Evolutionary conservation across 2,113 vertebrate genomes (phyloP), one percentile per base, ranked within the genome.

Genomic region (Phalacrocorax brasilianus): DNA sequence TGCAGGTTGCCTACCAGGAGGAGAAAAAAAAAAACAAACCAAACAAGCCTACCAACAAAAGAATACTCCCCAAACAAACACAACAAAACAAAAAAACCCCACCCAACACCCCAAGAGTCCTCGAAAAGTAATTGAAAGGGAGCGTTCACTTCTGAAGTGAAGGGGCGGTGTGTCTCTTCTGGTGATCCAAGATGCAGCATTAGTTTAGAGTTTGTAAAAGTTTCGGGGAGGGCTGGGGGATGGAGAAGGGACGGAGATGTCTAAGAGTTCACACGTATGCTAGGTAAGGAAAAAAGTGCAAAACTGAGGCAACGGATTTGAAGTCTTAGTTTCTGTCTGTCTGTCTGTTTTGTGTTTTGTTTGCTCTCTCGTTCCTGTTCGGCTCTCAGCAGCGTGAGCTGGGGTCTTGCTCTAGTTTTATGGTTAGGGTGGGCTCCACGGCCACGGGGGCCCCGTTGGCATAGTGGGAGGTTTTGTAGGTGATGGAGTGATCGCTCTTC

Each of bases 401-500:
- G 97, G 98, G 98, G 72, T 99, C 99, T 98, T 99, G 99, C 95
- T 99, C 99, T 98, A 99, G 98, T 95, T 98, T 99, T 98, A 99
- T 99, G 97, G 99, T 99, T 98, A 99, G 98, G 97, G 98, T 99
- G 95, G 99, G 99, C 93, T 99, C 99, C 95, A 98, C 98, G 32
- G 98, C 98, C 62, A 98, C 96, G 33, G 98, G 98, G 92, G 98
- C 98, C 98, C 99, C 97, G 97, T 98, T 98, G 93, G 98, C 97
- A 98, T 98, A 99, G 95, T 98, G 99, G 98, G 99, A 99, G 97
- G 98, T 99, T 99, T 99, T 99, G 98, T 99, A 99, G 98, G 99
- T 99, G 99, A 99, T 99, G 96, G 99, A 99, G 98, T 99, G 99
- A 98, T 99, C 99, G 94, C 98, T 99, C 99, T 99, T 99, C 99